Conservation (phyloP, 1,140 invertebrate species). For the Tetraneura akinire region DNA sequence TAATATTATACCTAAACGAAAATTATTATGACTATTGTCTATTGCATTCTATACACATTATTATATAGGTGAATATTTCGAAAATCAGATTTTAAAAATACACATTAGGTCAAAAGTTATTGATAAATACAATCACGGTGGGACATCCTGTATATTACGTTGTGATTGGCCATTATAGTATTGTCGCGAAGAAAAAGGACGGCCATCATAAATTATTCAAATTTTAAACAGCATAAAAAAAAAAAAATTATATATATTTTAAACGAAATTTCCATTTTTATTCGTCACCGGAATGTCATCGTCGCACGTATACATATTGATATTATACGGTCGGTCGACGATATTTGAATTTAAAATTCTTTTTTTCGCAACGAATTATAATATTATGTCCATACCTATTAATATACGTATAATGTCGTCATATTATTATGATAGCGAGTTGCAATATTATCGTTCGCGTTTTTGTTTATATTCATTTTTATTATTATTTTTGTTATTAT, state of each 20-base stretch:
- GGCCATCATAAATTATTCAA: slow-evolving; percentile 39
- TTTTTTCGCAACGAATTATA: no score
- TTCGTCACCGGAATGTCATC: background rate
- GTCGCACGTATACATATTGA: background rate
- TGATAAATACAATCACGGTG: no score
- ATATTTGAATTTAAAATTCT: slow-evolving; percentile 35
- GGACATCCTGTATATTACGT: background rate
- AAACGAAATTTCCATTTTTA: slow-evolving; percentile 7
- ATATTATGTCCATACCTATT: no score
- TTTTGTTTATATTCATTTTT: background rate
- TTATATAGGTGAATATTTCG: no score
- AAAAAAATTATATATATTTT: background rate
- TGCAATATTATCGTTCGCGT: background rate
- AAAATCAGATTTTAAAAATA: no score
- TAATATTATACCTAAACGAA: no score
- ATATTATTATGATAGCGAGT: background rate
- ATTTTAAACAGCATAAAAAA: background rate
- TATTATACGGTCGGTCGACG: background rate
- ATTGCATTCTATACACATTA: no score
- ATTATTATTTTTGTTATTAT: no score
- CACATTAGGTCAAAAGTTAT: no score
- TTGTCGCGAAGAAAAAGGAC: background rate
- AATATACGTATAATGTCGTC: no score
- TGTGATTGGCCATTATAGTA: background rate
- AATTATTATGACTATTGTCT: no score